These are phyloP conservation scores for Dasypus novemcinctus DNA, from an alignment of 2,113 vertebrate genomes.

Conservation along the genomic window DNA sequence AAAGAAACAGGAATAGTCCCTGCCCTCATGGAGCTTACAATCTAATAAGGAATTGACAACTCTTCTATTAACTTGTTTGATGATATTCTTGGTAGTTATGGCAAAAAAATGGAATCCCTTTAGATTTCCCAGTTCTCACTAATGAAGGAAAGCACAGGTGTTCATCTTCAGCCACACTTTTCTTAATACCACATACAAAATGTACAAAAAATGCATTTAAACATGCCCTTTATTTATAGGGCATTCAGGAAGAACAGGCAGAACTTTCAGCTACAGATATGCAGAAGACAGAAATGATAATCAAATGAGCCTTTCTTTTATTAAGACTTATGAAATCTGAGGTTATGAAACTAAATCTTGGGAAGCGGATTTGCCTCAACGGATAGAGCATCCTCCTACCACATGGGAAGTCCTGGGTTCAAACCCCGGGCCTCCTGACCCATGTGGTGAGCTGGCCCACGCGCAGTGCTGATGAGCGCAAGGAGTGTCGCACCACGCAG, in stretches of 20 bases:
- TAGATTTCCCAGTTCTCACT: neutral
- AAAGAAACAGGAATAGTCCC: neutral
- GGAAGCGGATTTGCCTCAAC: no score
- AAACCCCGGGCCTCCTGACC: no score
- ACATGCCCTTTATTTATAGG: neutral
- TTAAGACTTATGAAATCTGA: neutral
- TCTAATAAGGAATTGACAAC: neutral
- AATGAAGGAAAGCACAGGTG: neutral
- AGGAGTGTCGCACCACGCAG: no score
- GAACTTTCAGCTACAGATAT: neutral
- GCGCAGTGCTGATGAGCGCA: no score
- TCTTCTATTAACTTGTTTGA: neutral
- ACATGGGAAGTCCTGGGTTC: no score
- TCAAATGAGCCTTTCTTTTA: neutral
- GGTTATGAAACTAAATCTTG: neutral
- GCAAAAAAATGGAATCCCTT: constrained; percentile 7
- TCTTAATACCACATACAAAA: neutral
- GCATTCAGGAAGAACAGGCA: neutral
- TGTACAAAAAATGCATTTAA: neutral
- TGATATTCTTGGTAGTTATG: neutral
- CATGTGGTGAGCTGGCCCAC: no score
- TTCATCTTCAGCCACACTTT: neutral
- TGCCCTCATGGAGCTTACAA: neutral
- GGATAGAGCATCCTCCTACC: no score
- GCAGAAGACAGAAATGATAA: neutral